Evolutionary conservation across 2,888 invertebrate genomes (phyloP).

Genomic region (Platerodrilus igneus): DNA sequence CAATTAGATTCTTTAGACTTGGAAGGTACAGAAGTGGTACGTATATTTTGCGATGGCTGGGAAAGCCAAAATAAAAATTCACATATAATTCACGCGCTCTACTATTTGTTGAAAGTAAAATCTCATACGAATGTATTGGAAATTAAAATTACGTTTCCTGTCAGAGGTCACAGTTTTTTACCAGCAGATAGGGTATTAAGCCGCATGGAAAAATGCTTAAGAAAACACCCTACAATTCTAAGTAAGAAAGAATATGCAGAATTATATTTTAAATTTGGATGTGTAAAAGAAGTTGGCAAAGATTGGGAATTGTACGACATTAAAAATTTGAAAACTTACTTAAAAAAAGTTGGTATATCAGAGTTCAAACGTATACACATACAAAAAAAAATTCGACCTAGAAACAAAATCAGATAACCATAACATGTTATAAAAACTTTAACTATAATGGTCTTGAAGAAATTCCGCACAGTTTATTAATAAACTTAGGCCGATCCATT

Average conservation of each 20-base stretch:
- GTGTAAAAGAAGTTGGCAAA: conserved; percentile 8
- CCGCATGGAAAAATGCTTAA: conserved; percentile 11
- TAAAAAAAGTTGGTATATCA: conserved; percentile 13
- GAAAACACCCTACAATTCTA: conserved; percentile 4
- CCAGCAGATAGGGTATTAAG: conserved; percentile 15
- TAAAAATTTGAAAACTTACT: conserved; percentile 10
- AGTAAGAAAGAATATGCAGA: conserved; percentile 7
- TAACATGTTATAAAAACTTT: no score
- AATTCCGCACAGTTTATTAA: no score
- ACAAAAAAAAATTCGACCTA: no score
- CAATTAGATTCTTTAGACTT: conserved; percentile 14
- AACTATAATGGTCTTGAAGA: no score
- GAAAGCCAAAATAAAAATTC: conserved; percentile 11
- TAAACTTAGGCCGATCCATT: no score
- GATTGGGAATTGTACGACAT: conserved; percentile 13
- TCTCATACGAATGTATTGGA: conserved; percentile 8
- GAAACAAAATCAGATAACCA: no score
- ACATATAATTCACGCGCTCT: conserved; percentile 8
- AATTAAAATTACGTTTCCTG: conserved; percentile 12
- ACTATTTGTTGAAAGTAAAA: conserved; percentile 8
- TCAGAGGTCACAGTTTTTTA: conserved; percentile 13
- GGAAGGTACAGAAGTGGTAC: conserved; percentile 5
- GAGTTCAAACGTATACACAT: no score
- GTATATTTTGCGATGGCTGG: conserved; percentile 13
- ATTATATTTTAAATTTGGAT: conserved; percentile 11